Percentiles rank a stretch among this genome's conserved stretches.
These are phyloP conservation scores for Nasonia vitripennis DNA, from an alignment of 1,140 invertebrate species.

Conservation along the genomic window DNA sequence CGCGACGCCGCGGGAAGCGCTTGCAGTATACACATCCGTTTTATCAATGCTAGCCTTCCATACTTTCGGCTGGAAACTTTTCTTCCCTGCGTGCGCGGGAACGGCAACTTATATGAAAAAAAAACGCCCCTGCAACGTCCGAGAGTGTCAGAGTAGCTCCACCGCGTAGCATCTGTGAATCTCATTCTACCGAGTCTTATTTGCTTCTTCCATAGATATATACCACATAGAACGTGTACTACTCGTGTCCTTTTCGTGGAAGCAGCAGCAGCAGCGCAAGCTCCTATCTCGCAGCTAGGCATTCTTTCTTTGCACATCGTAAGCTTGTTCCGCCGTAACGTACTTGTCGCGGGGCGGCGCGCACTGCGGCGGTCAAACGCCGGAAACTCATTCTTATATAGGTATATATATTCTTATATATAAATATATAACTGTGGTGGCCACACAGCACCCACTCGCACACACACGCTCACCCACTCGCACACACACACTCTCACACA, in stretches of 20 bases:
- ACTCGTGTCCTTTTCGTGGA: background rate
- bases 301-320: constrained; percentile 33
- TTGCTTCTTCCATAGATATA: background rate
- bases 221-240: no score
- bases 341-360: background rate
- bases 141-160: background rate
- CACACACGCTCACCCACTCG: no score
- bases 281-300: background rate
- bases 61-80: background rate
- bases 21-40: background rate
- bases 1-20: background rate
- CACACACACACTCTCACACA: no score
- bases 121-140: background rate
- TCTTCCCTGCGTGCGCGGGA: background rate
- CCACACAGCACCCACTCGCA: no score
- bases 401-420: no score
- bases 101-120: background rate
- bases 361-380: background rate
- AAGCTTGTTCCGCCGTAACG: background rate
- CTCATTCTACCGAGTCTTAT: constrained; percentile 6
- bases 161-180: constrained; percentile 19
- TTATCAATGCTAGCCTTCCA: background rate
- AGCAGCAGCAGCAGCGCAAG: no score
- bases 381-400: constrained; percentile 15
- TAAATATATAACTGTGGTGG: no score